These are phyloP conservation scores for Ahaetulla prasina DNA, from an alignment of 2,113 vertebrate genomes.

Conservation along the genomic window DNA sequence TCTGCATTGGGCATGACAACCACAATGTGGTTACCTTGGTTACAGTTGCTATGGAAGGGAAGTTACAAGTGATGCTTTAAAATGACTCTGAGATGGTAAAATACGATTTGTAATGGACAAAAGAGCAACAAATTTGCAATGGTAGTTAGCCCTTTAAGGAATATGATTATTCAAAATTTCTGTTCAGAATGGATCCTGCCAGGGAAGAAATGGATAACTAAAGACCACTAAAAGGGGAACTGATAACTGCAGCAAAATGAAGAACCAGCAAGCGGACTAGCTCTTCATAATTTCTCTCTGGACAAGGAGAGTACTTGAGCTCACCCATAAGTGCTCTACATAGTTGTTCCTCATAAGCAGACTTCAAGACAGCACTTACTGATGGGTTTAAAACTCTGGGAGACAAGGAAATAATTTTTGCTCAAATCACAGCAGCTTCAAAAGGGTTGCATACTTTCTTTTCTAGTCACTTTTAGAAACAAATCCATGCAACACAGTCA, in stretches of 20 bases:
- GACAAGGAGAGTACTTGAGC: neutral
- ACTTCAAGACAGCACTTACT: neutral
- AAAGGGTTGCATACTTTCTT: neutral
- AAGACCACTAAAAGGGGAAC: neutral
- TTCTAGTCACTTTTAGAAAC: neutral
- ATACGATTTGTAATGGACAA: neutral
- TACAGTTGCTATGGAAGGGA: neutral
- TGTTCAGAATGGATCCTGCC: neutral
- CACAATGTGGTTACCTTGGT: neutral
- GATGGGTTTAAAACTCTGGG: neutral
- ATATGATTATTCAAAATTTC: neutral
- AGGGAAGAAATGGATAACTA: neutral
- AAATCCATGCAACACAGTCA: neutral
- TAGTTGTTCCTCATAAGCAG: neutral
- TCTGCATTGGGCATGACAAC: neutral
- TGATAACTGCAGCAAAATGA: neutral
- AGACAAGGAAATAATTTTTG: neutral
- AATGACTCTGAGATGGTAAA: neutral
- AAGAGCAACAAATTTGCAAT: neutral
- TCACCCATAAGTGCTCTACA: neutral
- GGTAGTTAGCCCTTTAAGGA: neutral
- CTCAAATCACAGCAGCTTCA: neutral
- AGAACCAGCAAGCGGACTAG: neutral
- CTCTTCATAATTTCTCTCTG: neutral
- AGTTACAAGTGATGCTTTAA: neutral